phyloP scores from a whole-genome alignment of 2,888 invertebrate genomes.

The Drosophila kanekoi region DNA sequence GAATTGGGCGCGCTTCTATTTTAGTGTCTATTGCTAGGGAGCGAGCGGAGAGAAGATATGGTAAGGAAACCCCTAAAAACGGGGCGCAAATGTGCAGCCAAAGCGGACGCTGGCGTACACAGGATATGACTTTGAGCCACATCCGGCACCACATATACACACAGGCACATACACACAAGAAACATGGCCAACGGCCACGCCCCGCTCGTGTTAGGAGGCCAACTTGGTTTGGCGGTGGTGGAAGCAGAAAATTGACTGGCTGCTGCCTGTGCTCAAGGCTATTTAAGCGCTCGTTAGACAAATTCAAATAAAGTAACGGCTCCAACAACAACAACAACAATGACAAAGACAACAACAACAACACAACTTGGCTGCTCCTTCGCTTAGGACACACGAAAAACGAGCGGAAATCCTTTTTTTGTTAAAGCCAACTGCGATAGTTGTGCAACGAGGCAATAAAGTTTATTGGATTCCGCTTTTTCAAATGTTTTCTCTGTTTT shows the following conservation, averaged over 20 bases:
- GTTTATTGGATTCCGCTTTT: conserved; percentile 52
- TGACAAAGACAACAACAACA: conserved; percentile 17
- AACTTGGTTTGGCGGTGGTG: not conserved
- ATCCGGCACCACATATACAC: conserved; percentile 54
- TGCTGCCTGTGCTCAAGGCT: conserved; percentile 61
- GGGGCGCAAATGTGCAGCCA: conserved; percentile 62
- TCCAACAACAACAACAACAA: conserved; percentile 33
- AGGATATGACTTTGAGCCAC: conserved; percentile 78
- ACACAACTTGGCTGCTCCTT: conserved; percentile 35
- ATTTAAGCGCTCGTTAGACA: conserved; percentile 66
- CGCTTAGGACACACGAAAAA: conserved; percentile 24
- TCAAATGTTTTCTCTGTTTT: conserved; percentile 14
- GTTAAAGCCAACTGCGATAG: conserved; percentile 41
- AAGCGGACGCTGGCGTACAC: conserved; percentile 61
- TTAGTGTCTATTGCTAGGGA: conserved; percentile 1
- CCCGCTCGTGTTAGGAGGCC: conserved; percentile 20
- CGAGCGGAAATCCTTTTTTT: conserved; percentile 38
- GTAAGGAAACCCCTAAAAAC: conserved; percentile 29
- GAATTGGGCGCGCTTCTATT: conserved; percentile 58
- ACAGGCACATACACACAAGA: conserved; percentile 24
- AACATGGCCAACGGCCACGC: conserved; percentile 51
- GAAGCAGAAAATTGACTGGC: conserved; percentile 41
- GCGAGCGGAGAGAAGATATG: not conserved
- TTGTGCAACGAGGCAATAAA: conserved; percentile 65
- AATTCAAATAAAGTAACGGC: conserved; percentile 55